Evolutionary conservation across 1,140 invertebrate species (phyloP), one percentile per base, ranked within the genome.

Genomic region (Penaeus vannamei): DNA sequence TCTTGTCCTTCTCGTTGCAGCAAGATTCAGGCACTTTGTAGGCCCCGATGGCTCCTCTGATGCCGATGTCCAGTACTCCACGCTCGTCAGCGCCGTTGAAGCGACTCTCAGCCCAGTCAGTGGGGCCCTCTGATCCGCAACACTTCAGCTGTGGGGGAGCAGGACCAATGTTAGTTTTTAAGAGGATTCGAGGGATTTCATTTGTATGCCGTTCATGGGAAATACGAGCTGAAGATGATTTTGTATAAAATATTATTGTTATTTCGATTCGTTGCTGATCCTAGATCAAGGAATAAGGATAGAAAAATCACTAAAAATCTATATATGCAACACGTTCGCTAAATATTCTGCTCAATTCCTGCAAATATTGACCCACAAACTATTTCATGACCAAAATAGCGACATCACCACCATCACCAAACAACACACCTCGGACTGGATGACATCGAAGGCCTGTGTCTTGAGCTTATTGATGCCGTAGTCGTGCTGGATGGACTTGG

Each of bases 81-180:
- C 90, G 87, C 26, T 92, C 91, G 3, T 92, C 92, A 89, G 92
- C 92, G 87, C 92, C 85, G 83, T 94, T 94, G 91, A 94, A 96
- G 91, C 94, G 94, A 90, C 95, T 95, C 8, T 94, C 94, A 85
- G 94, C 94, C 96, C 96, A 97, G 93, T 97, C 96, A 0, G 93
- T 92, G 36, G 96, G 95, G 82, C 95, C 95, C 90, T 94, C 94
- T 17, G 95, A 95, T 29, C 96, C 96, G 92, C 96, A 97, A 92
- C 96, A 97, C 88, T 95, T 93, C 36, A 96, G 93, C 94, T 95
- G 79, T 85, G 60, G 61, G 22, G 36, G 0, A 64, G 19, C n/a
- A 12, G 42, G 53, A 26, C 29, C n/a, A 26, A 23, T 23, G 26
- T 42, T 19, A 46, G 19, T 12, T 1, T 12, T 29, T 1, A 61